Percentiles rank a stretch among this genome's conserved stretches.
Conservation (phyloP, 2,113 vertebrate species). For the Prochilodus magdalenae region DNA sequence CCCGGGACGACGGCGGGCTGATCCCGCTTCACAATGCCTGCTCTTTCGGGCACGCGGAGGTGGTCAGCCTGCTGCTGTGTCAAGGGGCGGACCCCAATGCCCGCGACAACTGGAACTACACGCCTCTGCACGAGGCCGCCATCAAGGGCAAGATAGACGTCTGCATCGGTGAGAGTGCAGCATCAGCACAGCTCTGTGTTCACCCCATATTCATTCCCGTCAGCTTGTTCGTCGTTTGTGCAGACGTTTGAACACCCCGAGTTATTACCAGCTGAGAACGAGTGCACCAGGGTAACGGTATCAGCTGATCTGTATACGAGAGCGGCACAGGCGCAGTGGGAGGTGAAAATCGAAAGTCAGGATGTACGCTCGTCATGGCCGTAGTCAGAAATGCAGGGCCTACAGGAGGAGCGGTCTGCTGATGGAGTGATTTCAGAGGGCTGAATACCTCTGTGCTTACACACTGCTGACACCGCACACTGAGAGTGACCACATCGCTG, state of each 20-base stretch:
- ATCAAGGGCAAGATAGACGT: conserved; percentile 99
- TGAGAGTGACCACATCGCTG: conserved; percentile 4
- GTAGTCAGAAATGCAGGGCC: not conserved
- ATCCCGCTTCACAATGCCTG: conserved; percentile 98
- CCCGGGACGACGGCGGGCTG: conserved; percentile 93
- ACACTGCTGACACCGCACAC: conserved; percentile 23
- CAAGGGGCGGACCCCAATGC: conserved; percentile 97
- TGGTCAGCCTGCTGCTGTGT: conserved; percentile 93
- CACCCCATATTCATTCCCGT: too few relatives aligned
- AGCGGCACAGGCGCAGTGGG: too few relatives aligned
- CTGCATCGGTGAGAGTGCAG: conserved; percentile 93
- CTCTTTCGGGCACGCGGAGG: conserved; percentile 96
- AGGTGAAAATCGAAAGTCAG: too few relatives aligned
- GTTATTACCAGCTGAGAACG: too few relatives aligned
- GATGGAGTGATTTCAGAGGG: not conserved
- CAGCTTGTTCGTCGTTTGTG: not conserved
- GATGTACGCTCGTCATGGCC: too few relatives aligned
- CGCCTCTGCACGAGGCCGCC: conserved; percentile 94
- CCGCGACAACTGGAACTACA: conserved; percentile 99
- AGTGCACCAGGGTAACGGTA: too few relatives aligned
- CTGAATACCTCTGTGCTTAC: conserved; percentile 17
- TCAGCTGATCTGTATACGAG: too few relatives aligned
- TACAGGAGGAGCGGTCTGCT: not conserved
- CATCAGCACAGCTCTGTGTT: too few relatives aligned
- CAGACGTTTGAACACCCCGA: too few relatives aligned